These are phyloP conservation scores for Takifugu flavidus DNA, from an alignment of 2,113 vertebrate genomes.

Conservation along the genomic window DNA sequence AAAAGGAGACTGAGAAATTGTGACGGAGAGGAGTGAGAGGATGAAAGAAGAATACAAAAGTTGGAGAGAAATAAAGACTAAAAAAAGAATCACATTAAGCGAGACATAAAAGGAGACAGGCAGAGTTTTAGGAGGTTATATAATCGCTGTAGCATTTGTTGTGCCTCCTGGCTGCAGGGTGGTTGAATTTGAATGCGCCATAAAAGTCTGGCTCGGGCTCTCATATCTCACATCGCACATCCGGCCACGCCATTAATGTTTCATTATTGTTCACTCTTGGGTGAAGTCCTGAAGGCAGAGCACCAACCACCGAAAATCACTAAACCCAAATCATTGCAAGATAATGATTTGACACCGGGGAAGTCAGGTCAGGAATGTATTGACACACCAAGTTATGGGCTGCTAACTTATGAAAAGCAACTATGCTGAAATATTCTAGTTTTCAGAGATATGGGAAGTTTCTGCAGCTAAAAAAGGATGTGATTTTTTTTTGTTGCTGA, in stretches of 20 bases:
- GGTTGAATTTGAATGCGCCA: slow-evolving; percentile 30
- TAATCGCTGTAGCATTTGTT: slow-evolving; percentile 51
- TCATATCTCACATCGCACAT: slow-evolving; percentile 22
- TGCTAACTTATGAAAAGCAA: too few species aligned
- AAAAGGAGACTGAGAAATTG: slow-evolving; percentile 34
- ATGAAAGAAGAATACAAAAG: slow-evolving; percentile 15
- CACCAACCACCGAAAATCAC: neutral
- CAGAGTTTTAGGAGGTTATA: slow-evolving; percentile 30
- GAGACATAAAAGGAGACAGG: slow-evolving; percentile 11
- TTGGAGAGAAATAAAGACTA: neutral
- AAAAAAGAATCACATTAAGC: slow-evolving; percentile 10
- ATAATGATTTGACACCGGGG: neutral
- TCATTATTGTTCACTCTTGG: slow-evolving; percentile 26
- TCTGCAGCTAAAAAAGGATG: too few species aligned
- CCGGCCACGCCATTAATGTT: slow-evolving; percentile 12
- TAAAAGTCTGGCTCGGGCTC: slow-evolving; percentile 32
- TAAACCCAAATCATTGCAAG: too few species aligned
- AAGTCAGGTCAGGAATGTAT: neutral
- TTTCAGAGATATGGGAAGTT: too few species aligned
- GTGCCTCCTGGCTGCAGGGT: slow-evolving; percentile 45
- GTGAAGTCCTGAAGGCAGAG: neutral
- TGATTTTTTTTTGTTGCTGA: too few species aligned
- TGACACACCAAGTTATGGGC: too few species aligned
- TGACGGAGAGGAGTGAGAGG: slow-evolving; percentile 22
- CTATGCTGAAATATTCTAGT: too few species aligned